phyloP scores from a whole-genome alignment of 2,888 invertebrate genomes.

The Palloptera scutellata region DNA sequence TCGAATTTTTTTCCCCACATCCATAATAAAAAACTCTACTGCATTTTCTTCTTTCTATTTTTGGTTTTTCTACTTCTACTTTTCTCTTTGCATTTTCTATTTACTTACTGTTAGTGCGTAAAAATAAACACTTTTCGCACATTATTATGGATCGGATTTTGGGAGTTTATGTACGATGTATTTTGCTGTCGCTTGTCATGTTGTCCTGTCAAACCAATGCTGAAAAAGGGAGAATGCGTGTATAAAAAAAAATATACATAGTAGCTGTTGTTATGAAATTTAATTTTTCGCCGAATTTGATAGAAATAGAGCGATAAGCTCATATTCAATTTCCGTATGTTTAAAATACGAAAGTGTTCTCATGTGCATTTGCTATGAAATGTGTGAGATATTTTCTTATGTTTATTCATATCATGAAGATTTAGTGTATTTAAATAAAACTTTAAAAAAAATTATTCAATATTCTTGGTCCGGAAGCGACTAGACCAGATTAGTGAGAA shows the following conservation, averaged over 20 bases:
- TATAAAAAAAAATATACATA: background rate
- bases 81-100: background rate
- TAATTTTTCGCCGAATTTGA: slow-evolving; percentile 32
- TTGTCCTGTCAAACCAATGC: slow-evolving; percentile 16
- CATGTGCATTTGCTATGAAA: too few relatives aligned
- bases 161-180: slow-evolving; percentile 6
- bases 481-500: too few relatives aligned
- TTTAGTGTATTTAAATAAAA: too few relatives aligned
- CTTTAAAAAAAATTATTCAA: too few relatives aligned
- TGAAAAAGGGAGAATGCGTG: too few relatives aligned
- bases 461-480: too few relatives aligned
- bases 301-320: slow-evolving; percentile 35
- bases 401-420: too few relatives aligned
- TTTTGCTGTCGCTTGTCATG: slow-evolving; percentile 31
- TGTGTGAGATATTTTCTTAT: too few relatives aligned
- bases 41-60: background rate
- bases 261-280: slow-evolving; percentile 23
- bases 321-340: slow-evolving; percentile 37
- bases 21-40: too few relatives aligned
- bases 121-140: slow-evolving; percentile 28
- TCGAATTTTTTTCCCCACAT: slow-evolving; percentile 5
- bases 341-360: too few relatives aligned
- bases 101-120: background rate
- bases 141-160: slow-evolving; percentile 16
- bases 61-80: background rate